Evolutionary conservation across 2,888 invertebrate genomes (phyloP).

Genomic region (Parasteatoda lunata): DNA sequence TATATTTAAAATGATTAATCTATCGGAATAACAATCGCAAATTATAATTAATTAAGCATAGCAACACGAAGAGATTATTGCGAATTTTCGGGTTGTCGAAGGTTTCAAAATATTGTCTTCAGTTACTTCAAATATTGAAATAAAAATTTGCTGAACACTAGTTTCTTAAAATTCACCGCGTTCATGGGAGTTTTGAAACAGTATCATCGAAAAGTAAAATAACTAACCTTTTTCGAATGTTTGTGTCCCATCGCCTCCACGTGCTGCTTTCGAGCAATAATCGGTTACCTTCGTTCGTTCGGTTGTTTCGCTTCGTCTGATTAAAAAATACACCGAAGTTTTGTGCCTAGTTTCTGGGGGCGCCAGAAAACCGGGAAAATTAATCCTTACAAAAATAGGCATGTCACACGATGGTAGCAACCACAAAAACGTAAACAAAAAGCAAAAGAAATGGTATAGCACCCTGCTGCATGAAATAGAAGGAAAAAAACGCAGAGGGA

Average conservation of each 20-base stretch:
- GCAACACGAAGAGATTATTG: too few relatives aligned
- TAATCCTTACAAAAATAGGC: conserved; percentile 52
- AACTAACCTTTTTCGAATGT: conserved; percentile 44
- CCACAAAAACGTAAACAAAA: conserved; percentile 26
- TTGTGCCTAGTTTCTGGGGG: conserved; percentile 9
- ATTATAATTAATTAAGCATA: too few relatives aligned
- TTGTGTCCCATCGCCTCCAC: conserved; percentile 32
- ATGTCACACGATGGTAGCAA: conserved; percentile 52
- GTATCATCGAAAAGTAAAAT: not conserved
- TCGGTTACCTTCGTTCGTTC: not conserved
- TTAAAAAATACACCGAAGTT: not conserved
- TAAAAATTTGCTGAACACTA: too few relatives aligned
- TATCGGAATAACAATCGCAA: too few relatives aligned
- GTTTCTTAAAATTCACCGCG: too few relatives aligned
- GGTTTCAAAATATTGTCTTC: too few relatives aligned
- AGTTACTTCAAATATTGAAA: too few relatives aligned
- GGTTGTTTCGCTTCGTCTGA: conserved; percentile 1
- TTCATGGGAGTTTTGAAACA: too few relatives aligned
- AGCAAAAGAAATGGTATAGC: conserved; percentile 24
- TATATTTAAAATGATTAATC: too few relatives aligned
- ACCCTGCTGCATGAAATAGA: not conserved
- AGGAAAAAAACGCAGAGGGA: not conserved
- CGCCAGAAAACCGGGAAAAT: conserved; percentile 19
- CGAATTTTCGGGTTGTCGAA: too few relatives aligned
- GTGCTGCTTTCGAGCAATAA: not conserved